Percentiles rank a stretch among this genome's conserved stretches.
phyloP scores from a whole-genome alignment of 2,797 vertebrate species.

The Eremophila alpestris region DNA sequence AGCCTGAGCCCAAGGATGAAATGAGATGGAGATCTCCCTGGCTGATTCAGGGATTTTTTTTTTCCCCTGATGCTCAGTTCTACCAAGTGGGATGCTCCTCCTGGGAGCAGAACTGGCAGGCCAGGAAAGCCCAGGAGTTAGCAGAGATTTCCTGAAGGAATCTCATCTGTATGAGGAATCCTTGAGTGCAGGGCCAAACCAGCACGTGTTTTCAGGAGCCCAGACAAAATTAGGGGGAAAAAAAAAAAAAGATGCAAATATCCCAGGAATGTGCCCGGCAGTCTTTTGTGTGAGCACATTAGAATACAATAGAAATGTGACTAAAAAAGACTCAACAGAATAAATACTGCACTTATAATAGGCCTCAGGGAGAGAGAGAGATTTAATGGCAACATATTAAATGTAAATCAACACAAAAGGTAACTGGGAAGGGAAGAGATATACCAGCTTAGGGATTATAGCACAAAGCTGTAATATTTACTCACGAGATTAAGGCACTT shows the following conservation, averaged over 20 bases:
- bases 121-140: background rate
- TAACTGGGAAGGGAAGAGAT: conserved; percentile 67
- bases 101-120: background rate
- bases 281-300: conserved; percentile 49
- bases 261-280: conserved; percentile 5
- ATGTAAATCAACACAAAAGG: conserved; percentile 75
- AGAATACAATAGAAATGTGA: conserved; percentile 63
- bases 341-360: conserved; percentile 65
- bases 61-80: background rate
- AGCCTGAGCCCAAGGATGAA: background rate
- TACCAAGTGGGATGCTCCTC: background rate
- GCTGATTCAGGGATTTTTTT: background rate
- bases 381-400: conserved; percentile 73
- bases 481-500: conserved; percentile 73
- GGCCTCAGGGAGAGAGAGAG: conserved; percentile 54
- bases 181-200: background rate
- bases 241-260: conserved; percentile 52
- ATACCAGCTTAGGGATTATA: conserved; percentile 70
- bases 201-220: background rate
- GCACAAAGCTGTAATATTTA: conserved; percentile 72
- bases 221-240: conserved; percentile 4
- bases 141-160: background rate
- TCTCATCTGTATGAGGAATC: background rate
- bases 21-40: background rate
- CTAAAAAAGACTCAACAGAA: conserved; percentile 68